Percentiles rank a stretch among this genome's conserved stretches.
phyloP scores from a whole-genome alignment of 2,888 invertebrate species.

The Drosophila mimetica region DNA sequence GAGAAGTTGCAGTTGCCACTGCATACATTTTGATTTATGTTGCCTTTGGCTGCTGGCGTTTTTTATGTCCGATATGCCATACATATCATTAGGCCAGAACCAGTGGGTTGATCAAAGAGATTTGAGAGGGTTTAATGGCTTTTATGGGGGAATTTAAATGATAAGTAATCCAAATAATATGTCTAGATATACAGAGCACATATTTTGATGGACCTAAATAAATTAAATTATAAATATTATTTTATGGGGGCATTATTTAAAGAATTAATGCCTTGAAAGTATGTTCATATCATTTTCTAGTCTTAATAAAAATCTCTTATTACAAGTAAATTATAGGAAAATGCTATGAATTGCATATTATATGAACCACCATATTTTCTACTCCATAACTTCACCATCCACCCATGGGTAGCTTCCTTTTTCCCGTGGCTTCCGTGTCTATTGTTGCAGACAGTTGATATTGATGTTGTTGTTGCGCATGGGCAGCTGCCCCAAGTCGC shows the following conservation, averaged over 20 bases:
- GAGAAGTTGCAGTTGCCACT: slow-evolving; percentile 24
- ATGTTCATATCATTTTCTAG: no score
- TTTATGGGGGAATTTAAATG: no score
- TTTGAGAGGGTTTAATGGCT: neutral
- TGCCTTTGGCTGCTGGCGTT: slow-evolving; percentile 40
- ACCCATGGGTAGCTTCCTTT: neutral
- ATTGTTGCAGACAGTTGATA: slow-evolving; percentile 34
- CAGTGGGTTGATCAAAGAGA: slow-evolving; percentile 35
- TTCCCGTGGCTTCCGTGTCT: slow-evolving; percentile 18
- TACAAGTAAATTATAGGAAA: no score
- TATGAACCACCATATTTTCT: no score
- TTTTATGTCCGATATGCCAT: slow-evolving; percentile 64
- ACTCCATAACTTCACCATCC: slow-evolving; percentile 1
- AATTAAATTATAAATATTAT: no score
- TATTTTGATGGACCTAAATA: no score
- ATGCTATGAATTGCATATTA: no score
- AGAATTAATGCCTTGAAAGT: no score
- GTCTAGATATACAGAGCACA: no score
- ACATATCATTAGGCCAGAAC: slow-evolving; percentile 66
- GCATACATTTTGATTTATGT: slow-evolving; percentile 71
- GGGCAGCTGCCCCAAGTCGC: slow-evolving; percentile 52
- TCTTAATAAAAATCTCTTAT: no score
- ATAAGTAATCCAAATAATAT: no score
- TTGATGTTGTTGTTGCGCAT: slow-evolving; percentile 72
- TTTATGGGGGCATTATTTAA: no score